Evolutionary conservation across 2,888 invertebrate species (phyloP).

Genomic region (Ophion costatus): DNA sequence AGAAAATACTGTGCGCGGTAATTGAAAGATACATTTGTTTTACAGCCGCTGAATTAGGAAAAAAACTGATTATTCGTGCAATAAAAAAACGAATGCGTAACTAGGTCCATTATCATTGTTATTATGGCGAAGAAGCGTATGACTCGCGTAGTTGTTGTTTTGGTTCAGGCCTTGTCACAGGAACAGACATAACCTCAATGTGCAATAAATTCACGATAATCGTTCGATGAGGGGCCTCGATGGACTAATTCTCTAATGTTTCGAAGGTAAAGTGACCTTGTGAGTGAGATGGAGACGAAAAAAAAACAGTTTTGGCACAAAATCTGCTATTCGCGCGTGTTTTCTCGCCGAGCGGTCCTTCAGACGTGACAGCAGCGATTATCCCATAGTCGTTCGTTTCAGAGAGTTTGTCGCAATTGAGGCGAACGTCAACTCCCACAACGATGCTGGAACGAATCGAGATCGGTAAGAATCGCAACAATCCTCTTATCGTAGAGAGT

Average conservation of each 20-base stretch:
- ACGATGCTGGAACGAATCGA: constrained; percentile 77
- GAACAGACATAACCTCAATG: constrained; percentile 26
- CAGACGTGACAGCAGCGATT: neutral
- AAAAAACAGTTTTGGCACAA: neutral
- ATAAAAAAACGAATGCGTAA: constrained; percentile 4
- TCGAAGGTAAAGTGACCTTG: neutral
- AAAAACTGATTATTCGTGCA: constrained; percentile 19
- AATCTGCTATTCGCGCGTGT: neutral
- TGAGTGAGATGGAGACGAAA: neutral
- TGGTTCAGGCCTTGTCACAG: constrained; percentile 14
- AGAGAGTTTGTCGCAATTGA: neutral
- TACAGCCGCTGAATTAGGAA: neutral
- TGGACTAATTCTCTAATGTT: neutral
- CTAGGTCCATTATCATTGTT: constrained; percentile 21
- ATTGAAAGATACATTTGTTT: neutral
- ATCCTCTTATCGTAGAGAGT: neutral
- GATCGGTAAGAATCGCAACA: constrained; percentile 72
- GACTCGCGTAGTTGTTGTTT: constrained; percentile 37
- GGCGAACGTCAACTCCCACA: neutral
- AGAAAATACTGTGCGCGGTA: neutral
- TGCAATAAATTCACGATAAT: neutral
- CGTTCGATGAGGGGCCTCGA: neutral
- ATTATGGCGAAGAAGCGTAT: constrained; percentile 35
- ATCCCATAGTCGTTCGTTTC: neutral
- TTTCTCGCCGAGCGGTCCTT: neutral